Conservation (phyloP, 2,113 vertebrate species). For the Melanotaenia duboulayi region DNA sequence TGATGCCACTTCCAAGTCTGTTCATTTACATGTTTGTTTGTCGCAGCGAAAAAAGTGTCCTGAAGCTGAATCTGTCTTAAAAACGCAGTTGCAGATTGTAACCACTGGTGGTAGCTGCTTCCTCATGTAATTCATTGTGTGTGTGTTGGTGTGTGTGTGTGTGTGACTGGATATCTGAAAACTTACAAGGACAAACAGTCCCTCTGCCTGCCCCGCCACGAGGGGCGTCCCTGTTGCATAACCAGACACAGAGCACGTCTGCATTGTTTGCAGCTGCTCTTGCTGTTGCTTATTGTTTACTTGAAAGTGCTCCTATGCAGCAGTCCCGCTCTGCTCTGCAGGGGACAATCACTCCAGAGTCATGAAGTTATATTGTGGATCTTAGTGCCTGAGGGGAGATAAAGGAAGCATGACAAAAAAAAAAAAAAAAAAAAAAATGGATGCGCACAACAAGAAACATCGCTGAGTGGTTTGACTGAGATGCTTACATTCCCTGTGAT, state of each 20-base stretch:
- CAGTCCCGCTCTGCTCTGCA: slow-evolving; percentile 58
- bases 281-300: slow-evolving; percentile 64
- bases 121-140: slow-evolving; percentile 18
- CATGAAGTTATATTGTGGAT: slow-evolving; percentile 20
- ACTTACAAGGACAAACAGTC: slow-evolving; percentile 27
- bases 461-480: slow-evolving; percentile 1
- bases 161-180: slow-evolving; percentile 11
- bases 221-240: slow-evolving; percentile 22
- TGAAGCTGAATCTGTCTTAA: slow-evolving; percentile 6
- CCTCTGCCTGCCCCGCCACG: slow-evolving; percentile 14
- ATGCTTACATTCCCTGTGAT: slow-evolving; percentile 18
- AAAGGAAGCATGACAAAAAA: slow-evolving; percentile 18
- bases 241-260: slow-evolving; percentile 26
- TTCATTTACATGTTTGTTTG: slow-evolving; percentile 18
- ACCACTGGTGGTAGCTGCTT: slow-evolving; percentile 70
- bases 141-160: slow-evolving; percentile 2
- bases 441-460: slow-evolving; percentile 31
- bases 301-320: slow-evolving; percentile 69
- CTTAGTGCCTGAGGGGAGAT: slow-evolving; percentile 45
- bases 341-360: slow-evolving; percentile 59
- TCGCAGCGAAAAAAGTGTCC: slow-evolving; percentile 8
- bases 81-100: slow-evolving; percentile 41
- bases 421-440: slow-evolving; percentile 23
- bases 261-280: slow-evolving; percentile 53
- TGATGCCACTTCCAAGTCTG: slow-evolving; percentile 25